A percentile compares a stretch with the other conserved stretches of the same genome.
These are phyloP conservation scores for Xiphophorus maculatus DNA, from an alignment of 2,113 vertebrate species.

Conservation along the genomic window DNA sequence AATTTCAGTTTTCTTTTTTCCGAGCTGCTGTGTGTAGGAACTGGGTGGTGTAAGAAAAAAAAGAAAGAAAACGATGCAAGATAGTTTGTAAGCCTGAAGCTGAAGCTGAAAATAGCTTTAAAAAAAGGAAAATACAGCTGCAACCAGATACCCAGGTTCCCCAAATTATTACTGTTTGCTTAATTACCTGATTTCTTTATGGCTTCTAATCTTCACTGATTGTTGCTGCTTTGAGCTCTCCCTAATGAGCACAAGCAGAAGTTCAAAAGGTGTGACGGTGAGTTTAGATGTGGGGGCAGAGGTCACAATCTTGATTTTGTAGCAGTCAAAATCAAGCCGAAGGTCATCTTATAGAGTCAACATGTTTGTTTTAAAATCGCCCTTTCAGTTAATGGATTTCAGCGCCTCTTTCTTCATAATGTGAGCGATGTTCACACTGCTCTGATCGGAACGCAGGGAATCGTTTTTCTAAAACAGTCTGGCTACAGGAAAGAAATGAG, in stretches of 20 bases:
- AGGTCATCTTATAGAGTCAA: neutral
- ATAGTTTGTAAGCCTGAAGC: neutral
- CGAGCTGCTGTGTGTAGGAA: neutral
- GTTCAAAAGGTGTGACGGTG: neutral
- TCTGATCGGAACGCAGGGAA: neutral
- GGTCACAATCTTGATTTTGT: neutral
- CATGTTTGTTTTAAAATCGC: neutral
- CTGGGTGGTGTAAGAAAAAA: neutral
- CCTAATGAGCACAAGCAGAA: too few species aligned
- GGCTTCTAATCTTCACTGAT: too few species aligned
- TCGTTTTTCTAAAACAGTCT: neutral
- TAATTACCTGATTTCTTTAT: too few species aligned
- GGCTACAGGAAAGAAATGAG: neutral
- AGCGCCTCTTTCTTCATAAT: too few species aligned
- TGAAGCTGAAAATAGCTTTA: too few species aligned
- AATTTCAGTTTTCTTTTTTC: slow-evolving; percentile 10
- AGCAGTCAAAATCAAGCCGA: neutral
- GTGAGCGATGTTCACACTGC: neutral
- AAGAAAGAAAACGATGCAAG: neutral
- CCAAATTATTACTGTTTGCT: neutral
- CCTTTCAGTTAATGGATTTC: neutral
- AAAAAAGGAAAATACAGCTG: neutral
- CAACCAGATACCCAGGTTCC: neutral
- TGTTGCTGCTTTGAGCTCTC: too few species aligned
- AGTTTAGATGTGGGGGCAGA: neutral